These are phyloP conservation scores for Aspidiotus destructor DNA, from an alignment of 2,888 invertebrate species.

Conservation along the genomic window DNA sequence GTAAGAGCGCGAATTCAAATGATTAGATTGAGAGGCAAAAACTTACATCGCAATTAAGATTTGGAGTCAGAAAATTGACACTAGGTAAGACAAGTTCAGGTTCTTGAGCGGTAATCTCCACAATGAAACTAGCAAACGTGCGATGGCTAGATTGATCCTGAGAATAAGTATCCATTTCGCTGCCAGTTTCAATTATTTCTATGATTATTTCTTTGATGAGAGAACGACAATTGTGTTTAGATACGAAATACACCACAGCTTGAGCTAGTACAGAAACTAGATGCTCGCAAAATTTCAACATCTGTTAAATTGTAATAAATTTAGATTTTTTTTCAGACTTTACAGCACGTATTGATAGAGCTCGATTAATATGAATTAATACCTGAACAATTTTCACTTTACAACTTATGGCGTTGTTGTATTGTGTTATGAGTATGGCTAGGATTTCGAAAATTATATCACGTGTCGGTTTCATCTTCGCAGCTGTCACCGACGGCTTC, in stretches of 20 bases:
- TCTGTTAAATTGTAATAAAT: constrained; percentile 46
- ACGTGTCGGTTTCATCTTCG: constrained; percentile 52
- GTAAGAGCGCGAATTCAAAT: neutral
- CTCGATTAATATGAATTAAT: neutral
- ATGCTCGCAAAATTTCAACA: constrained; percentile 67
- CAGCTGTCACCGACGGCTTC: constrained; percentile 48
- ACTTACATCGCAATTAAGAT: constrained; percentile 51
- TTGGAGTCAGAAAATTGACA: constrained; percentile 52
- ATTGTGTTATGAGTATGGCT: constrained; percentile 67
- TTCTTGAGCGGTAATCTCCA: constrained; percentile 53
- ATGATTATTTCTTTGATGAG: constrained; percentile 61
- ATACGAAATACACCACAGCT: constrained; percentile 59
- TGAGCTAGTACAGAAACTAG: constrained; percentile 57
- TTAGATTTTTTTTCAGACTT: neutral
- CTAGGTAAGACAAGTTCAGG: constrained; percentile 53
- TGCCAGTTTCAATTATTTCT: constrained; percentile 62
- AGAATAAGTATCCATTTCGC: constrained; percentile 46
- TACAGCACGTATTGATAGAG: neutral
- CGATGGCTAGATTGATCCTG: constrained; percentile 44
- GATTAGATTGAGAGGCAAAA: constrained; percentile 6
- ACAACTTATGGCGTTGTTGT: constrained; percentile 71
- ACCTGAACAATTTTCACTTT: constrained; percentile 58
- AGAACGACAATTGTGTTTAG: constrained; percentile 56
- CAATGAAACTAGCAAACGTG: constrained; percentile 51
- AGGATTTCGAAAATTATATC: constrained; percentile 69